Evolutionary conservation across 2,113 vertebrate genomes (phyloP).

Genomic region (Labrus mixtus): DNA sequence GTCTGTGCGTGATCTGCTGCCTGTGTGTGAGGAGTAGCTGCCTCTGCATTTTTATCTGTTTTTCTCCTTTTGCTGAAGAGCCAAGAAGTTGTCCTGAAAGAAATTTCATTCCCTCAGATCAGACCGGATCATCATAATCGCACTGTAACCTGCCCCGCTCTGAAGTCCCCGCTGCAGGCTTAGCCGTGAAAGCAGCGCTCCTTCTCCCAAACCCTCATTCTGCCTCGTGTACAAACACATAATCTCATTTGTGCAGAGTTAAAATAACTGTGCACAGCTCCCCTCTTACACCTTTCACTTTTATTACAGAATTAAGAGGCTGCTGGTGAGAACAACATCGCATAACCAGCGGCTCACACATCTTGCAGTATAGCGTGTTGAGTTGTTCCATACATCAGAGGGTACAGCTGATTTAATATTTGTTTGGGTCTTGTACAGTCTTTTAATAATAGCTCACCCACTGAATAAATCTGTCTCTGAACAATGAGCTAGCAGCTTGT

Average conservation of each 20-base stretch:
- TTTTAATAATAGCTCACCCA: slow-evolving; percentile 59
- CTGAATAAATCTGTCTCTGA: slow-evolving; percentile 58
- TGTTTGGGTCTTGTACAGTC: slow-evolving; percentile 53
- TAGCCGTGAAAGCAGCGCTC: slow-evolving; percentile 54
- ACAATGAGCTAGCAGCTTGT: slow-evolving; percentile 32
- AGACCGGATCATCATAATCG: slow-evolving; percentile 71
- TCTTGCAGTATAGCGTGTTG: slow-evolving; percentile 44
- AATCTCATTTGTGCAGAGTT: slow-evolving; percentile 69
- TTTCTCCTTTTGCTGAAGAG: slow-evolving; percentile 47
- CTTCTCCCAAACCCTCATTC: slow-evolving; percentile 56
- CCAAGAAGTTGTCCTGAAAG: slow-evolving; percentile 46
- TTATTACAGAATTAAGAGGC: slow-evolving; percentile 57
- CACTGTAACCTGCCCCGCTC: slow-evolving; percentile 60
- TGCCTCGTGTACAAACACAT: slow-evolving; percentile 66
- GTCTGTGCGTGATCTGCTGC: slow-evolving; percentile 5
- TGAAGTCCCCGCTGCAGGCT: slow-evolving; percentile 43
- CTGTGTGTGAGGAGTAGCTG: neutral
- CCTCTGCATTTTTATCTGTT: slow-evolving; percentile 41
- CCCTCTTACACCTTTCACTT: slow-evolving; percentile 48
- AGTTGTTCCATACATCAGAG: slow-evolving; percentile 45
- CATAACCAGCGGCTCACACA: slow-evolving; percentile 44
- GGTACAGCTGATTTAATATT: slow-evolving; percentile 49
- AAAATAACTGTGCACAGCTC: slow-evolving; percentile 60
- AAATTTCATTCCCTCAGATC: slow-evolving; percentile 69
- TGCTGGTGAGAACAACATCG: slow-evolving; percentile 52